phyloP scores from a whole-genome alignment of 2,113 vertebrate genomes.

The Caloenas nicobarica region DNA sequence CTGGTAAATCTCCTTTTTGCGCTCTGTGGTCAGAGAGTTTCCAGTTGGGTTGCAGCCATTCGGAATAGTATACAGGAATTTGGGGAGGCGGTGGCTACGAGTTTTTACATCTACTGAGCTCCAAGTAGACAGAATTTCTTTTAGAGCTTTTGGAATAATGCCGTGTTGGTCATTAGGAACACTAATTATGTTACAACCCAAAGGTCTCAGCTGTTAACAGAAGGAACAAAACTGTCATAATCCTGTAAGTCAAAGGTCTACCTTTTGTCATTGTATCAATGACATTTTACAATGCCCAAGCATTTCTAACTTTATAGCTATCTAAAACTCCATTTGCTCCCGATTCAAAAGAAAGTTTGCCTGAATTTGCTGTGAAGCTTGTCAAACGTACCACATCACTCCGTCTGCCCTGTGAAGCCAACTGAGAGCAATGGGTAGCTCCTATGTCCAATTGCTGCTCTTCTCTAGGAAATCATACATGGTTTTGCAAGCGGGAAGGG shows the following conservation, averaged over 20 bases:
- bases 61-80: slow-evolving; percentile 91
- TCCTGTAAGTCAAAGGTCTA: background rate
- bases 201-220: slow-evolving; percentile 82
- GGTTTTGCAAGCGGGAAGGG: background rate
- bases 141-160: slow-evolving; percentile 86
- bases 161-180: slow-evolving; percentile 88
- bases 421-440: background rate
- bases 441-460: background rate
- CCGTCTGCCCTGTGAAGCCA: background rate
- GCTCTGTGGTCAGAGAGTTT: slow-evolving; percentile 82
- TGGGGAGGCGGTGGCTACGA: slow-evolving; percentile 73
- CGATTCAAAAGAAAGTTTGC: background rate
- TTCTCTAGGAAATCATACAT: background rate
- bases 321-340: background rate
- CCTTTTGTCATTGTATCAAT: background rate
- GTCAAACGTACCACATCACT: background rate
- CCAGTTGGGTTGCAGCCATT: slow-evolving; percentile 95
- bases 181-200: slow-evolving; percentile 89
- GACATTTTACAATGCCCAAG: too few species aligned
- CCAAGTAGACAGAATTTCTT: slow-evolving; percentile 85
- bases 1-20: slow-evolving; percentile 91
- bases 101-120: slow-evolving; percentile 79
- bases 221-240: background rate
- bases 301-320: background rate
- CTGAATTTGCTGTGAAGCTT: background rate